A percentile compares a stretch with the other conserved stretches of the same genome.
Conservation (phyloP, 1,140 invertebrate species). For the Drosophila funebris region DNA sequence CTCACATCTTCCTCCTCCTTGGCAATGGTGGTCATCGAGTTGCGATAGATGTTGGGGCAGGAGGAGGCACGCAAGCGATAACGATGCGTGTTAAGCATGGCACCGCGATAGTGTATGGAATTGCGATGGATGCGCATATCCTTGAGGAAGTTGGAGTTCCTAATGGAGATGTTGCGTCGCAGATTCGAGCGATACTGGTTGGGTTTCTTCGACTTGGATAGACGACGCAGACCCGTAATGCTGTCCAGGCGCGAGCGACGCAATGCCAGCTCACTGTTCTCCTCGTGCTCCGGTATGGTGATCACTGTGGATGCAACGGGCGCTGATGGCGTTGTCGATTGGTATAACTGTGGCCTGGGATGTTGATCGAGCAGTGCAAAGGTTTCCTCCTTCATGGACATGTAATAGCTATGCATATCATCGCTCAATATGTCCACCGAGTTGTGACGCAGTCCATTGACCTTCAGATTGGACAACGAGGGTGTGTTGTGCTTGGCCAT, state of each 20-base stretch:
- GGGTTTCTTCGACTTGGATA: slow-evolving; percentile 76
- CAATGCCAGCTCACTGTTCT: slow-evolving; percentile 49
- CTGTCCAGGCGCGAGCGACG: slow-evolving; percentile 69
- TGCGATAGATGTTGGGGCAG: slow-evolving; percentile 95
- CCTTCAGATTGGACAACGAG: slow-evolving; percentile 59
- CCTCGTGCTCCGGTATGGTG: slow-evolving; percentile 57
- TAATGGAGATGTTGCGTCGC: slow-evolving; percentile 69
- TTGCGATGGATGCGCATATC: slow-evolving; percentile 91
- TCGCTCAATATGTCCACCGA: slow-evolving; percentile 76
- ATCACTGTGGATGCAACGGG: slow-evolving; percentile 51
- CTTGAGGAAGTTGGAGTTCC: slow-evolving; percentile 88
- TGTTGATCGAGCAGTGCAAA: slow-evolving; percentile 60
- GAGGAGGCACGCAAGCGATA: slow-evolving; percentile 94
- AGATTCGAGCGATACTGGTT: slow-evolving; percentile 70
- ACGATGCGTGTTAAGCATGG: slow-evolving; percentile 90
- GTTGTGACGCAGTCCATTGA: slow-evolving; percentile 71
- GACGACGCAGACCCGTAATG: slow-evolving; percentile 70
- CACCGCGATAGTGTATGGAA: slow-evolving; percentile 91
- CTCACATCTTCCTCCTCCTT: slow-evolving; percentile 88
- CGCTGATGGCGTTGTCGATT: neutral
- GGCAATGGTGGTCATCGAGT: slow-evolving; percentile 93
- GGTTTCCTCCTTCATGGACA: slow-evolving; percentile 61
- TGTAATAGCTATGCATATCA: slow-evolving; percentile 70
- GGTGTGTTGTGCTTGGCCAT: slow-evolving; percentile 53
- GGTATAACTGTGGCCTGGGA: slow-evolving; percentile 15